phyloP scores from a whole-genome alignment of 1,140 invertebrate genomes.

The Heliconius congener region DNA sequence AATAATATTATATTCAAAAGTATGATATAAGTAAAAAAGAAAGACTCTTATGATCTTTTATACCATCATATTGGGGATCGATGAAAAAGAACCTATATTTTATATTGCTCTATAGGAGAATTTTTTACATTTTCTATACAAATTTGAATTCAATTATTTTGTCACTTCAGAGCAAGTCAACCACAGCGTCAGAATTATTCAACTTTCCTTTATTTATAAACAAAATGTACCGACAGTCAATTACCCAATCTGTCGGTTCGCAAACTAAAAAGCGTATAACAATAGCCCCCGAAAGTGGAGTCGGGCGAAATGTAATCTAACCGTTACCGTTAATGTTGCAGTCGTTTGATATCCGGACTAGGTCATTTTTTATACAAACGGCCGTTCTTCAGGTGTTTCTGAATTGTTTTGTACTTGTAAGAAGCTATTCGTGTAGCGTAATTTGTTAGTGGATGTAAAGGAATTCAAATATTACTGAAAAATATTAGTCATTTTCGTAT shows the following conservation, averaged over 20 bases:
- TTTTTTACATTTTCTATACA: neutral
- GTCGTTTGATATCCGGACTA: conserved; percentile 71
- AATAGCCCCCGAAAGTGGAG: conserved; percentile 59
- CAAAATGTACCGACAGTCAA: conserved; percentile 20
- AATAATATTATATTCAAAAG: no score
- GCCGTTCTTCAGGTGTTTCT: conserved; percentile 24
- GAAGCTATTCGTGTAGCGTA: conserved; percentile 23
- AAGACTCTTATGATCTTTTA: no score
- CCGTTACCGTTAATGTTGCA: conserved; percentile 76
- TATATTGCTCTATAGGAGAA: neutral
- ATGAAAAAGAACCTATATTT: no score
- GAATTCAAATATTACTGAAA: neutral
- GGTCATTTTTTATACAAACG: conserved; percentile 70
- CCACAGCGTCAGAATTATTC: neutral
- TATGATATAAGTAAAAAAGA: no score
- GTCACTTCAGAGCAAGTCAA: conserved; percentile 15
- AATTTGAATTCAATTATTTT: neutral
- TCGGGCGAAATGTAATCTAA: conserved; percentile 70
- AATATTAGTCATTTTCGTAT: neutral
- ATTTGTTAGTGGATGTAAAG: neutral
- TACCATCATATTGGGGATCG: no score
- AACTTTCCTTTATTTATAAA: conserved; percentile 22
- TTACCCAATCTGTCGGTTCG: conserved; percentile 41
- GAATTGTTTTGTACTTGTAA: conserved; percentile 35
- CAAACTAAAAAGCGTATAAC: conserved; percentile 54